Percentiles rank a stretch among this genome's conserved stretches.
These are phyloP conservation scores for Otolemur garnettii DNA, from an alignment of 2,113 vertebrate species.

Conservation along the genomic window DNA sequence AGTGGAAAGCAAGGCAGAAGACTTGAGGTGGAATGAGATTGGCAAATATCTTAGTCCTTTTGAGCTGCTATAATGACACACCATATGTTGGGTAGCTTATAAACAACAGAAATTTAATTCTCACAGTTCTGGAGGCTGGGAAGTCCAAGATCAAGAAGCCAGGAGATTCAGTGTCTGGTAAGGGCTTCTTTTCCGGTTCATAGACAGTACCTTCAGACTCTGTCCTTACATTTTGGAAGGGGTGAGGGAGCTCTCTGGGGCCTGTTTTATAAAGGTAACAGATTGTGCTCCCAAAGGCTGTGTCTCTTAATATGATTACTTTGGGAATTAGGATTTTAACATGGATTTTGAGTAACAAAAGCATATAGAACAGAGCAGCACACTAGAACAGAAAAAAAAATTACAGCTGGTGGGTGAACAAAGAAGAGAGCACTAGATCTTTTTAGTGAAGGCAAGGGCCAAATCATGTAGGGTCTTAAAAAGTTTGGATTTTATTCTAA, in stretches of 20 bases:
- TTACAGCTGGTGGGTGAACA: neutral
- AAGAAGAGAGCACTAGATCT: neutral
- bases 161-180: neutral
- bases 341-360: neutral
- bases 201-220: neutral
- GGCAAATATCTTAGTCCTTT: neutral
- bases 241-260: neutral
- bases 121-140: neutral
- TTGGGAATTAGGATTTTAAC: neutral
- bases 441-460: slow-evolving; percentile 17
- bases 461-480: neutral
- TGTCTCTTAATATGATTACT: neutral
- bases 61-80: neutral
- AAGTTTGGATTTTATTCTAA: slow-evolving; percentile 35
- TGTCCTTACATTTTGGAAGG: neutral
- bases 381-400: slow-evolving; percentile 36
- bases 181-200: neutral
- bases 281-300: neutral
- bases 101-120: neutral
- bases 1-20: slow-evolving; percentile 9
- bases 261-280: neutral
- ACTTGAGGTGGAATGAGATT: neutral
- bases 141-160: neutral
- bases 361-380: neutral
- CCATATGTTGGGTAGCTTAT: neutral